Conservation (phyloP, 37 sponge, comb jelly and placozoan species). For the Petrosia ficiformis region DNA sequence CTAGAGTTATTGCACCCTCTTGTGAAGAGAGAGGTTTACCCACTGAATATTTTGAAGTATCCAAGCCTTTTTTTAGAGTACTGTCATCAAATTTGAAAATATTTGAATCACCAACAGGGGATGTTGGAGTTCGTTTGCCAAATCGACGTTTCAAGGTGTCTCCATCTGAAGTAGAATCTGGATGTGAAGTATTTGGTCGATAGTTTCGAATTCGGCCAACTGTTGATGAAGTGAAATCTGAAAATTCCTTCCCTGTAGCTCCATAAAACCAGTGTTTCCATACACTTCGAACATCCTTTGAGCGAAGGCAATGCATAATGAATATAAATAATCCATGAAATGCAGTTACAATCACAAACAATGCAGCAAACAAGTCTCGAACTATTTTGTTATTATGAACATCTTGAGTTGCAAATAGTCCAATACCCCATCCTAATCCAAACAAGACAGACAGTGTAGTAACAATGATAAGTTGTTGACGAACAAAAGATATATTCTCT, state of each 20-base stretch:
- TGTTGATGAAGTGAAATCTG: neutral
- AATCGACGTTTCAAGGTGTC: too few species aligned
- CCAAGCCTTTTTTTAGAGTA: too few species aligned
- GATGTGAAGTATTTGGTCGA: too few species aligned
- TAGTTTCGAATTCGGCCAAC: neutral
- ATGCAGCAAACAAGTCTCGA: constrained; percentile 1
- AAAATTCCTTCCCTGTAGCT: constrained; percentile 1
- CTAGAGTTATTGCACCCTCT: neutral
- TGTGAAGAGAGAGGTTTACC: too few species aligned
- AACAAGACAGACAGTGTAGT: constrained; percentile 24
- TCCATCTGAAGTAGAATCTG: too few species aligned
- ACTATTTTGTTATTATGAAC: neutral
- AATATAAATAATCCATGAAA: constrained; percentile 44
- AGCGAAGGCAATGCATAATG: constrained; percentile 27
- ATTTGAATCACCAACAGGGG: too few species aligned
- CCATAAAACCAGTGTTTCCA: constrained; percentile 18
- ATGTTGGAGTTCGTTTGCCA: too few species aligned
- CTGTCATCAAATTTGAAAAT: too few species aligned
- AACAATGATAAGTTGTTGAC: constrained; percentile 8
- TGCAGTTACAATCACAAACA: constrained; percentile 31
- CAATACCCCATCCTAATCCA: constrained; percentile 32
- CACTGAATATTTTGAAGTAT: too few species aligned
- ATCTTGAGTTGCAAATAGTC: constrained; percentile 18
- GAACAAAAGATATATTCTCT: neutral
- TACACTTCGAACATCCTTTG: constrained; percentile 24